phyloP scores from a whole-genome alignment of 2,888 invertebrate genomes.

The Amiota mariae region DNA sequence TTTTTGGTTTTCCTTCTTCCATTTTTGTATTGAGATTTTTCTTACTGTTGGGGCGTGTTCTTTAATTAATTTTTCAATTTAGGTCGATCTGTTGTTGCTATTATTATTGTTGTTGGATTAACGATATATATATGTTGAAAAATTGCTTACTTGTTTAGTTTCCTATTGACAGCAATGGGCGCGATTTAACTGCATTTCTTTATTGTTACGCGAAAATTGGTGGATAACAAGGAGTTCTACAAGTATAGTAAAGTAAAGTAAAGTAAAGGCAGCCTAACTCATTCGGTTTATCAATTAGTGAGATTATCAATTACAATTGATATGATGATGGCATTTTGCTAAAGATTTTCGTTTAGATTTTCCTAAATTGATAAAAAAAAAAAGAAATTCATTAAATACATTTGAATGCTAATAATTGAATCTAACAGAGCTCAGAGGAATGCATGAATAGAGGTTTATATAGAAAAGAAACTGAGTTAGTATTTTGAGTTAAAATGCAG shows the following conservation, averaged over 20 bases:
- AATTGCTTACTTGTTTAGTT: constrained; percentile 35
- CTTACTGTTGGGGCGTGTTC: constrained; percentile 54
- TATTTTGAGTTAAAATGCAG: too few species aligned
- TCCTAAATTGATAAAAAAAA: too few species aligned
- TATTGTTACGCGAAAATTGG: background rate
- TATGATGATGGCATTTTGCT: background rate
- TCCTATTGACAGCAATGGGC: constrained; percentile 23
- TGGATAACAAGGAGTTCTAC: background rate
- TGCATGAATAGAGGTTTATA: too few species aligned
- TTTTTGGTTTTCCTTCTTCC: background rate
- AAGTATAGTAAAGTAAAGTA: background rate
- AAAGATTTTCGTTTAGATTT: too few species aligned
- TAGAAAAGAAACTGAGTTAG: too few species aligned
- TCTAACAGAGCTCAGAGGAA: too few species aligned
- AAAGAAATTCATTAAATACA: too few species aligned
- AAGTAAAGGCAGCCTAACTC: constrained; percentile 6
- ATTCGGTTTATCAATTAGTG: constrained; percentile 8
- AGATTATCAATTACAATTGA: constrained; percentile 22
- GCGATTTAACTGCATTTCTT: constrained; percentile 4
- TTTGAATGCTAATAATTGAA: too few species aligned
- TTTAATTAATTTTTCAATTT: constrained; percentile 64
- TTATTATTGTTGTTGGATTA: constrained; percentile 34
- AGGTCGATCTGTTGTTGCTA: constrained; percentile 46
- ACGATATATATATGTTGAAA: constrained; percentile 25
- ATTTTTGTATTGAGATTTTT: constrained; percentile 13